phyloP scores from a whole-genome alignment of 2,888 invertebrate genomes.

The Litoditis marina region DNA sequence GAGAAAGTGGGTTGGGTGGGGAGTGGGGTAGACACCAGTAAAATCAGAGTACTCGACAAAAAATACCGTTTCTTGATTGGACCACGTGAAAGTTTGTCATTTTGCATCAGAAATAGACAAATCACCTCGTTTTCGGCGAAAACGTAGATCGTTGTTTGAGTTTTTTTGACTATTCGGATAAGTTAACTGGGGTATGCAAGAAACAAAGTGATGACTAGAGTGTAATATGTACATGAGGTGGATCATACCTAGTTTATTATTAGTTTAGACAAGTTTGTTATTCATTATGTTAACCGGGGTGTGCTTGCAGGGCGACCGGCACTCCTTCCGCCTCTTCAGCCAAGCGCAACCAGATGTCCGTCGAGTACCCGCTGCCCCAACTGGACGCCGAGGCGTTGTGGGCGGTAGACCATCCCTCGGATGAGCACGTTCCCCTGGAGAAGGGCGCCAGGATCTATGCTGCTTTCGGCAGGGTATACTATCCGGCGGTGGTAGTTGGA shows the following conservation, averaged over 20 bases:
- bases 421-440: conserved; percentile 36
- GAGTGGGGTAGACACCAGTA: no score
- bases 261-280: no score
- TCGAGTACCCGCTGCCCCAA: conserved; percentile 11
- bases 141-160: no score
- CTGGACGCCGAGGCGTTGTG: conserved; percentile 46
- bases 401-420: conserved; percentile 47
- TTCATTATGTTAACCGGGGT: no score
- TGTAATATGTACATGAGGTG: no score
- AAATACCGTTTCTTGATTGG: not conserved
- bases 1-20: conserved; percentile 4
- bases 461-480: conserved; percentile 51
- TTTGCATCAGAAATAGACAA: no score
- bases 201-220: no score
- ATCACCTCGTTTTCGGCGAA: not conserved
- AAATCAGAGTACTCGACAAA: not conserved
- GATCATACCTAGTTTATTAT: no score
- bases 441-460: conserved; percentile 58
- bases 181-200: no score
- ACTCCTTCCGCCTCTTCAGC: conserved; percentile 13
- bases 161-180: no score
- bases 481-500: conserved; percentile 51
- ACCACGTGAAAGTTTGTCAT: no score
- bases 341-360: conserved; percentile 21
- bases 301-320: conserved; percentile 1